Percentiles rank a stretch among this genome's conserved stretches.
Evolutionary conservation across 2,113 vertebrate genomes (phyloP).

Genomic region (Apaloderma vittatum): DNA sequence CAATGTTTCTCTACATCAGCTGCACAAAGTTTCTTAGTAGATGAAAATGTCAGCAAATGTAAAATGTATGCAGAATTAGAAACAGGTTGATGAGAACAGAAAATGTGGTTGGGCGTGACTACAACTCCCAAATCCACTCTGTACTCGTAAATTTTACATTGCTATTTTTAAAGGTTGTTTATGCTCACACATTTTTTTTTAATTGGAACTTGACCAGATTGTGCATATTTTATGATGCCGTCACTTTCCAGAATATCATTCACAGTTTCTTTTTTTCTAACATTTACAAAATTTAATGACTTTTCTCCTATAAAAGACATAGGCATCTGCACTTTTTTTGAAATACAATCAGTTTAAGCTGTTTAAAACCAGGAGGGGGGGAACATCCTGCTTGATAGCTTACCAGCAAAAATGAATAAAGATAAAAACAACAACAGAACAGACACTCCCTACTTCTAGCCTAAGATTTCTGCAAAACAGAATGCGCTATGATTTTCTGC

Average conservation of each 20-base stretch:
- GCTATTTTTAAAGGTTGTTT: conserved; percentile 69
- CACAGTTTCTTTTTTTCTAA: conserved; percentile 44
- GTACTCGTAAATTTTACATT: conserved; percentile 15
- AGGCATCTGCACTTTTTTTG: conserved; percentile 39
- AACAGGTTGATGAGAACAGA: conserved; percentile 19
- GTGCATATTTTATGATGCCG: conserved; percentile 29
- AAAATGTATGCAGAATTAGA: conserved; percentile 38
- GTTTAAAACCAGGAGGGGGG: conserved; percentile 41
- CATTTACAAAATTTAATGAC: conserved; percentile 61
- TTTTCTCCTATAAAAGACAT: conserved; percentile 60
- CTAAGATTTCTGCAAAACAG: background rate
- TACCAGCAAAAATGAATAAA: conserved; percentile 51
- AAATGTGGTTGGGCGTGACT: conserved; percentile 30
- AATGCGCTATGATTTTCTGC: background rate
- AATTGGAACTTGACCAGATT: conserved; percentile 71
- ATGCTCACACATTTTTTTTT: conserved; percentile 64
- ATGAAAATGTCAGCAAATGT: conserved; percentile 23
- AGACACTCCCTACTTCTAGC: background rate
- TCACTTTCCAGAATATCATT: conserved; percentile 59
- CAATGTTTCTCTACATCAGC: background rate
- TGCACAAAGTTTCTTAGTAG: background rate
- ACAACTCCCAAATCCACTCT: conserved; percentile 14
- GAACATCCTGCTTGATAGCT: conserved; percentile 42
- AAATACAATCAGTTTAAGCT: conserved; percentile 55
- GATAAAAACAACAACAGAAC: conserved; percentile 15